Evolutionary conservation across 2,888 invertebrate species (phyloP), one percentile per base, ranked within the genome.

Genomic region (Drosophila phalerata): DNA sequence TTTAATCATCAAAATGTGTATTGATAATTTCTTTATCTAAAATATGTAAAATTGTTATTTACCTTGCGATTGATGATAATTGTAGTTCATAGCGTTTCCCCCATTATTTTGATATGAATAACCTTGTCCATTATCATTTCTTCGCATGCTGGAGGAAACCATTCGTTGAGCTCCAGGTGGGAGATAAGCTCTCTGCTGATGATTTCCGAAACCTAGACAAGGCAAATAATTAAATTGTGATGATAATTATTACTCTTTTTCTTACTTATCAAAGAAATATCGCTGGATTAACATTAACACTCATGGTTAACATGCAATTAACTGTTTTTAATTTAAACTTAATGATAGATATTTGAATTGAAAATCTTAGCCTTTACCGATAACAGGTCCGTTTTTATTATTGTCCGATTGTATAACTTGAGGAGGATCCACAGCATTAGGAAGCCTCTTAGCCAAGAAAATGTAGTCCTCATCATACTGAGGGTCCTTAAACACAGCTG

Each of bases 401-500:
- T 96, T 94, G 38, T 95, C 95, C 0, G 97, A 97, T 90, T 97
- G 97, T 61, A 98, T 93, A 9, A 97, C 96, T 72, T 94, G 93
- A 0, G 95, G 94, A 2, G 98, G 97, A 79, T 96, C 95, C 63
- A 94, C 94, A 17, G 95, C 96, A 2, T 94, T 94, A 66, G 94
- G 93, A 37, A 96, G 93, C 61, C 95, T 93, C 19, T 93, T 93
- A 42, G 98, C 96, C n/a, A 96, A 95, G 93, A 97, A 98, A 43
- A 97, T 93, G 92, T 95, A 97, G 84, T 95, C 95, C 3, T 93
- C 94, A 0, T 94, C 93, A 93, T 95, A 98, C 81, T 94, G 93
- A 0, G 98, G 98, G 93, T 98, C 98, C 62, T 95, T 93, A 93
- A 93, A 98, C 61, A 95, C 93, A 3, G 96, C 95, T 90, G 97